A percentile compares a stretch with the other conserved stretches of the same genome.
These are phyloP conservation scores for Nansenia antarctica DNA, from an alignment of 2,113 vertebrate species.

Conservation along the genomic window DNA sequence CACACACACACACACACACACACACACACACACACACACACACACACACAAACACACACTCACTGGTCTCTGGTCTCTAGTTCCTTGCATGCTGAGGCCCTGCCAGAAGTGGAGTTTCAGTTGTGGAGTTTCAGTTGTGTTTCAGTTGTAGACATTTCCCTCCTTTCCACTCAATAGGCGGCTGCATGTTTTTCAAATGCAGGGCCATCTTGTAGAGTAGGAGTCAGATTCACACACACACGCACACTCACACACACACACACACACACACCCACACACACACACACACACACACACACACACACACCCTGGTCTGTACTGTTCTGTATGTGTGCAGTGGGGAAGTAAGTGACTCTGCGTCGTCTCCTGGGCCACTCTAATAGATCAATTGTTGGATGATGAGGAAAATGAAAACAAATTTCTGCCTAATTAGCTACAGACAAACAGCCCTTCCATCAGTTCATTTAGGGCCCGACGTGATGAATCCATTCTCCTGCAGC, in stretches of 20 bases:
- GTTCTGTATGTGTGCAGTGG: neutral
- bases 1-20: neutral
- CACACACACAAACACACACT: neutral
- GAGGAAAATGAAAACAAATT: conserved; percentile 88
- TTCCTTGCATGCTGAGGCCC: too few species aligned
- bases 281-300: neutral
- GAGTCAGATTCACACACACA: neutral
- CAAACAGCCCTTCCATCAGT: conserved; percentile 84
- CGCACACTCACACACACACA: neutral
- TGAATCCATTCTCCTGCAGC: conserved; percentile 80
- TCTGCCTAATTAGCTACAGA: conserved; percentile 92
- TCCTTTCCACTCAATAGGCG: too few species aligned
- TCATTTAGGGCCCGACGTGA: conserved; percentile 81
- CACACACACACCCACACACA: conserved; percentile 6
- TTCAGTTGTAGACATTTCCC: too few species aligned
- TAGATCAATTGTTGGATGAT: conserved; percentile 71
- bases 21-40: neutral
- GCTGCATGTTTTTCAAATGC: too few species aligned
- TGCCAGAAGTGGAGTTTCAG: too few species aligned
- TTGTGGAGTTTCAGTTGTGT: too few species aligned
- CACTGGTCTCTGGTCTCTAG: too few species aligned
- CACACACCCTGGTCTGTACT: conserved; percentile 10
- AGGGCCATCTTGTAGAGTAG: too few species aligned
- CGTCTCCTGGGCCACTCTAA: conserved; percentile 54
- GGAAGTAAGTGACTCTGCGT: conserved; percentile 3